Conservation (phyloP, 2,888 invertebrate species). For the Scaptomyza reducta region DNA sequence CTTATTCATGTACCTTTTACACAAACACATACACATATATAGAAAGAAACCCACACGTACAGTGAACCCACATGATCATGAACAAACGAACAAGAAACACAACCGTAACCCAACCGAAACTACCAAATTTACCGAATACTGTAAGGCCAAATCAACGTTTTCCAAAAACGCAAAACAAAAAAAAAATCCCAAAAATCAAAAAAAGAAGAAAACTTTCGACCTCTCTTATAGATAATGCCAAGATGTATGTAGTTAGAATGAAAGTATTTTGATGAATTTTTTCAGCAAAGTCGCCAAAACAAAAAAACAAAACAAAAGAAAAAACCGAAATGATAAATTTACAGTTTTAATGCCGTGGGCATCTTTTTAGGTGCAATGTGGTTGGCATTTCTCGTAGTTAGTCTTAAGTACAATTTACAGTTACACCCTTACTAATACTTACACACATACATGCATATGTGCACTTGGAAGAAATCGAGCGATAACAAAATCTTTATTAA, state of each 20-base stretch:
- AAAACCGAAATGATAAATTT: conserved; percentile 19
- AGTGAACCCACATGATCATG: conserved; percentile 22
- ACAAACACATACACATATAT: conserved; percentile 23
- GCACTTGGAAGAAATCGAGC: not conserved
- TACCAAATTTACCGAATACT: conserved; percentile 54
- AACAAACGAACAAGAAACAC: conserved; percentile 14
- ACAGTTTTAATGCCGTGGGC: conserved; percentile 37
- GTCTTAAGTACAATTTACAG: conserved; percentile 29
- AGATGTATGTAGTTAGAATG: conserved; percentile 60
- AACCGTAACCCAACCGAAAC: conserved; percentile 66
- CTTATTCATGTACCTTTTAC: conserved; percentile 69
- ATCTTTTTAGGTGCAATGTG: conserved; percentile 51
- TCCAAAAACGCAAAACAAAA: conserved; percentile 65
- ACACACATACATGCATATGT: conserved; percentile 17
- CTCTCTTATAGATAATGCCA: conserved; percentile 65
- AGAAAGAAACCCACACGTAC: conserved; percentile 14
- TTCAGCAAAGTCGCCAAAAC: conserved; percentile 36
- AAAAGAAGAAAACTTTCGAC: conserved; percentile 53
- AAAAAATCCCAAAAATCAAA: no score
- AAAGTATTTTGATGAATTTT: conserved; percentile 66
- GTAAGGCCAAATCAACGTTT: conserved; percentile 73
- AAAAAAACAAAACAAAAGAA: not conserved
- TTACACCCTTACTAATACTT: conserved; percentile 37
- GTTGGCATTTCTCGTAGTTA: conserved; percentile 35
- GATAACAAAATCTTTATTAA: no score